phyloP scores from a whole-genome alignment of 1,140 invertebrate genomes.

The Odontomachus brunneus region DNA sequence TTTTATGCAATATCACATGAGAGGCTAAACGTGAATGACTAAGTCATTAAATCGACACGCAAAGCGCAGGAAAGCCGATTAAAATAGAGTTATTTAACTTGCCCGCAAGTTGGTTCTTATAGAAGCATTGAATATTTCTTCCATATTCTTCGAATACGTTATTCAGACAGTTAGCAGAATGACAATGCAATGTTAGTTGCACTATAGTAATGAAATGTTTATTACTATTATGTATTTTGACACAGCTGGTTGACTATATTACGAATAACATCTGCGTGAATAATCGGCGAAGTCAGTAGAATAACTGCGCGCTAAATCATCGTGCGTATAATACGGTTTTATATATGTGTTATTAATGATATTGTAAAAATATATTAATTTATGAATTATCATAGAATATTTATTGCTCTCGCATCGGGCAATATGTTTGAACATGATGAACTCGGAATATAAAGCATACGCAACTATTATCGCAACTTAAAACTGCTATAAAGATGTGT shows the following conservation, averaged over 20 bases:
- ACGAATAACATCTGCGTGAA: conserved; percentile 23
- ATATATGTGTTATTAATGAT: conserved; percentile 26
- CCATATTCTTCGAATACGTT: conserved; percentile 27
- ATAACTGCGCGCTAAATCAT: conserved; percentile 25
- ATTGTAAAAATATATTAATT: conserved; percentile 27
- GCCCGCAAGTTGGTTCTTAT: neutral
- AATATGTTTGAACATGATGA: conserved; percentile 8
- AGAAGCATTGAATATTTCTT: conserved; percentile 38
- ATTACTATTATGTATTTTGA: conserved; percentile 18
- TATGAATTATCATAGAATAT: conserved; percentile 46
- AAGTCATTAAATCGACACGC: neutral
- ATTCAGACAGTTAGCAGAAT: conserved; percentile 20
- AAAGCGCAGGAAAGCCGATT: neutral
- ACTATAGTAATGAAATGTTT: conserved; percentile 33
- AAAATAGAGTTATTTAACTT: conserved; percentile 1
- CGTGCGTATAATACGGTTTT: conserved; percentile 1
- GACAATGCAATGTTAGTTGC: conserved; percentile 4
- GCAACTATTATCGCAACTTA: neutral
- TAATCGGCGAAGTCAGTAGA: conserved; percentile 14
- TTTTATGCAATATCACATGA: conserved; percentile 6
- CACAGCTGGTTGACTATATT: conserved; percentile 38
- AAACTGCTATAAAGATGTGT: conserved; percentile 6
- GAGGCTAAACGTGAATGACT: conserved; percentile 7
- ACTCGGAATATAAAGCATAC: neutral
- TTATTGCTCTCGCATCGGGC: neutral